Base-by-base conservation (phyloP, 2,888 invertebrate genomes). In the Glyphotaelius pellucidus region DNA sequence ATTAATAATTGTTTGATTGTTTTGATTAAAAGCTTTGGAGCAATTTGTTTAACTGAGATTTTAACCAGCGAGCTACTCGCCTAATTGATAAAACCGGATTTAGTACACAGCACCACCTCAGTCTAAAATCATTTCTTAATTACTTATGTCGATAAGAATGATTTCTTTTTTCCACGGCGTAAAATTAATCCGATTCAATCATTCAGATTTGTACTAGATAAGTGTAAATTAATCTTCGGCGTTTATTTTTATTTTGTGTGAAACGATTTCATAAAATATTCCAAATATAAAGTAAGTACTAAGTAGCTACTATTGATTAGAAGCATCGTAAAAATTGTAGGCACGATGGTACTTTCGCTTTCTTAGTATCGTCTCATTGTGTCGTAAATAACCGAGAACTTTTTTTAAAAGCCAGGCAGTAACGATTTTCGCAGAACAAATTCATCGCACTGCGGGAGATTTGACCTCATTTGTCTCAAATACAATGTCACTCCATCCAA, bases 1-100 rank as follows among this genome's bases (percentile, higher is more conserved):
- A n/a, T 12, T 38, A 89, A 87, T 67, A 85, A 86, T 88, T 79
- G 88, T 79, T 89, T 80, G 80, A 89, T 89, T 89, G 80, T 89
- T 89, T 89, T 11, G 32, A 89, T 89, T 89, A 80, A 89, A 89
- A 79, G 88, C 38, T 79, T 67, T 86, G n/a, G 86, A 86, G 47
- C 42, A 86, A n/a, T 86, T 67, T 86, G 35, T 30, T 89, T 79
- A 67, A 79, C 79, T 79, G 67, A 35, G 88, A 89, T 89, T 25
- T 1, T 32, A 80, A 80, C 38, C 88, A 89, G 80, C 79, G 5
- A 79, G 38, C 79, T 35, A 79, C 79, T 32, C 31, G 47, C 35
- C 19, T 32, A 79, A 89, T 89, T 89, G 88, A 80, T 35, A 80
- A 35, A 80, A 89, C 88, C 67, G 80, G 88, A 38, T 79, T 79